Conservation (phyloP, 2,888 invertebrate species). For the Heliconius ismenius region DNA sequence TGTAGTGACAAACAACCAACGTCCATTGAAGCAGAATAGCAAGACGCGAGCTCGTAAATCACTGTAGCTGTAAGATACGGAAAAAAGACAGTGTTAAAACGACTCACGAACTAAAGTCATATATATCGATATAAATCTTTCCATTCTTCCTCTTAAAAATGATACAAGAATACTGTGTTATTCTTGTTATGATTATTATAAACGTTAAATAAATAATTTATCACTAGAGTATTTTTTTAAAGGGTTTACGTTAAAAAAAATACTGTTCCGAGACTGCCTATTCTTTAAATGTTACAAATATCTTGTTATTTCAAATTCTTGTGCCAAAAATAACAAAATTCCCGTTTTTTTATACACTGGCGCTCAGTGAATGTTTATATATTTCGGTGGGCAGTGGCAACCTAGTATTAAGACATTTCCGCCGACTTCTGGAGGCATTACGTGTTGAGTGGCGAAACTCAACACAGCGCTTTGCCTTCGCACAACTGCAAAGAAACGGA, state of each 20-base stretch:
- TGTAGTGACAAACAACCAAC: constrained; percentile 26
- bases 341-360: no score
- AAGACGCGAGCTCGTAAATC: constrained; percentile 33
- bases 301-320: no score
- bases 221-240: background rate
- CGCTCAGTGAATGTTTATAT: no score
- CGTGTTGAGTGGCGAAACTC: no score
- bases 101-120: constrained; percentile 15
- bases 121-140: background rate
- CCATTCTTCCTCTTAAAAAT: constrained; percentile 10
- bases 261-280: background rate
- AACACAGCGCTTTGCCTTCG: no score
- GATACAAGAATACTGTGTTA: background rate
- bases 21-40: constrained; percentile 35
- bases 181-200: background rate
- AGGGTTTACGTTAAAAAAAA: background rate
- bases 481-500: no score
- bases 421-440: no score
- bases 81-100: constrained; percentile 38
- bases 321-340: no score
- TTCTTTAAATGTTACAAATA: no score
- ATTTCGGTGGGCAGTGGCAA: background rate
- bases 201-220: background rate
- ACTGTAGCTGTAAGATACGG: constrained; percentile 34
- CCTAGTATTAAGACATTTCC: background rate